Evolutionary conservation across 1,140 invertebrate genomes (phyloP).

Genomic region (Danaus plexippus): DNA sequence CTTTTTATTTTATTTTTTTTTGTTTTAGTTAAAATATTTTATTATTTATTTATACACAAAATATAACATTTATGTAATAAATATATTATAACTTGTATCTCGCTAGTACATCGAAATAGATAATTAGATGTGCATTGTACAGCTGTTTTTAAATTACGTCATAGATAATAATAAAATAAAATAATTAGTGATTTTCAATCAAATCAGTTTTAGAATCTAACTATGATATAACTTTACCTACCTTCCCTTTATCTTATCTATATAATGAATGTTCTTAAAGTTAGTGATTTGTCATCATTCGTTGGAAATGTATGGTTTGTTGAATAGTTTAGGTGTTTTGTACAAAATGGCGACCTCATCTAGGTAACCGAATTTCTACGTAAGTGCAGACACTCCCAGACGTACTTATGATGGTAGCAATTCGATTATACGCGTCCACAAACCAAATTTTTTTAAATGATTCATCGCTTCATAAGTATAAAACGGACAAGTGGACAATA

Average conservation of each 20-base stretch:
- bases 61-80: conserved; percentile 43
- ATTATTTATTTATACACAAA: conserved; percentile 68
- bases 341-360: conserved; percentile 68
- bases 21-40: conserved; percentile 70
- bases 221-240: conserved; percentile 42
- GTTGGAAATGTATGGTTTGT: conserved; percentile 61
- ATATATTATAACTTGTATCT: conserved; percentile 33
- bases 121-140: conserved; percentile 33
- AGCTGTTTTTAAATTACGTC: conserved; percentile 28
- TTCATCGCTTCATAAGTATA: no score
- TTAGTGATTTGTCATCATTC: conserved; percentile 61
- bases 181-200: conserved; percentile 33
- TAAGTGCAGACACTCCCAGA: conserved; percentile 37
- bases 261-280: conserved; percentile 69
- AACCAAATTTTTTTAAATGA: no score
- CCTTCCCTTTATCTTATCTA: conserved; percentile 61
- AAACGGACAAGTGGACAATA: conserved; percentile 3
- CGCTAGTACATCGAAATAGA: conserved; percentile 48
- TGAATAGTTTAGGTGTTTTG: conserved; percentile 53
- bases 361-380: conserved; percentile 69
- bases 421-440: conserved; percentile 9
- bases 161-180: conserved; percentile 23
- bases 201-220: conserved; percentile 52
- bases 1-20: conserved; percentile 47
- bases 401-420: conserved; percentile 11